These are phyloP conservation scores for Pangasianodon hypophthalmus DNA, from an alignment of 2,113 vertebrate species.

Conservation along the genomic window DNA sequence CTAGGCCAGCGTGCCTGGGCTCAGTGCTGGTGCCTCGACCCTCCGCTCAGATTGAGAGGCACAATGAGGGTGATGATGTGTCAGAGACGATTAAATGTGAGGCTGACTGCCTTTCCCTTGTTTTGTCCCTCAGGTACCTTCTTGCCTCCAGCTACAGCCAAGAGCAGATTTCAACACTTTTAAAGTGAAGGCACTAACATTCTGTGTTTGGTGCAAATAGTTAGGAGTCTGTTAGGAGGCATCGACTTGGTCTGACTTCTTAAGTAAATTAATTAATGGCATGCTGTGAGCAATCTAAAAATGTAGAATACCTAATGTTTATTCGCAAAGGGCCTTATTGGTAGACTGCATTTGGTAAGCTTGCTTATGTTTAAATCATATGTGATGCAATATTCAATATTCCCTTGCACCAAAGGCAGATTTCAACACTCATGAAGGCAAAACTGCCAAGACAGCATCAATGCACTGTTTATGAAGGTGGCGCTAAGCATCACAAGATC, in stretches of 20 bases:
- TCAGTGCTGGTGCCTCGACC: constrained; percentile 38
- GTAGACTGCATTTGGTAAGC: background rate
- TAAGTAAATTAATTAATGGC: background rate
- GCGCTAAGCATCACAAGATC: background rate
- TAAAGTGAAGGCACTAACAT: constrained; percentile 35
- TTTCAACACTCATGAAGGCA: background rate
- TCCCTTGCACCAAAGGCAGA: background rate
- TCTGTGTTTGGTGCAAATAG: background rate
- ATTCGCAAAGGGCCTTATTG: background rate
- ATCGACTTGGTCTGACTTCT: background rate
- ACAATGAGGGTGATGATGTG: constrained; percentile 71
- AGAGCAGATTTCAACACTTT: constrained; percentile 67
- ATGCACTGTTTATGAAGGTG: background rate
- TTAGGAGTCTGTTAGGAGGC: background rate
- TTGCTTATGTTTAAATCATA: constrained; percentile 25
- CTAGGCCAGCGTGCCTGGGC: constrained; percentile 48
- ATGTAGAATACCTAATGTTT: background rate
- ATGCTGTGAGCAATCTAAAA: background rate
- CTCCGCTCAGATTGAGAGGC: constrained; percentile 64
- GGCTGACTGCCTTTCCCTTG: constrained; percentile 64
- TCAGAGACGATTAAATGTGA: constrained; percentile 75
- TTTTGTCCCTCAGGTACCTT: constrained; percentile 66
- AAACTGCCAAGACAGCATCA: background rate
- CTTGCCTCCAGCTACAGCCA: constrained; percentile 63
- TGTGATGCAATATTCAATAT: constrained; percentile 6